A percentile compares a stretch with the other conserved stretches of the same genome.
Evolutionary conservation across 2,113 vertebrate species (phyloP).

Genomic region (Phaethornis superciliosus): DNA sequence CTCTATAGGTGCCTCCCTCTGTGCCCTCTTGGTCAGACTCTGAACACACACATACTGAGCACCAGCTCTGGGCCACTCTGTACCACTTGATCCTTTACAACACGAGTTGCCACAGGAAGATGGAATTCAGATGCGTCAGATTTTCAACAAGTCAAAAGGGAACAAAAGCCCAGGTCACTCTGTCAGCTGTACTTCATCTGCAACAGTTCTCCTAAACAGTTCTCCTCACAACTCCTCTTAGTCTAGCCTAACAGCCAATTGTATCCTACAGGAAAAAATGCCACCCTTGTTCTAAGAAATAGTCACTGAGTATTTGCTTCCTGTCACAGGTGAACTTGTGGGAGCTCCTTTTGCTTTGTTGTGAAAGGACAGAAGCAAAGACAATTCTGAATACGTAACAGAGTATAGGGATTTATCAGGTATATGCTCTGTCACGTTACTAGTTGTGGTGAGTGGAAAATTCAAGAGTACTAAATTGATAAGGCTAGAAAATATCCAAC

Average conservation of each 20-base stretch:
- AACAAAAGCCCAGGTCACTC: not conserved
- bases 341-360: not conserved
- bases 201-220: not conserved
- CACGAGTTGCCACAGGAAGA: not conserved
- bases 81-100: not conserved
- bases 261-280: not conserved
- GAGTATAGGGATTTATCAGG: not conserved
- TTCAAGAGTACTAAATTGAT: not conserved
- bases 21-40: not conserved
- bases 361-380: not conserved
- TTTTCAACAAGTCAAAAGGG: not conserved
- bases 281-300: not conserved
- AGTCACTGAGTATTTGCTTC: not conserved
- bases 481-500: not conserved
- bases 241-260: not conserved
- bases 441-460: not conserved
- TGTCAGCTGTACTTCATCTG: not conserved
- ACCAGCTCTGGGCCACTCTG: not conserved
- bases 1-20: not conserved
- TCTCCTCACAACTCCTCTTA: not conserved
- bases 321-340: not conserved
- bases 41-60: rapidly evolving
- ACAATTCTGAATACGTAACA: not conserved
- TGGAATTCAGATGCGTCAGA: not conserved
- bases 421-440: not conserved